phyloP scores from a whole-genome alignment of 2,113 vertebrate genomes.

The Oreochromis niloticus region DNA sequence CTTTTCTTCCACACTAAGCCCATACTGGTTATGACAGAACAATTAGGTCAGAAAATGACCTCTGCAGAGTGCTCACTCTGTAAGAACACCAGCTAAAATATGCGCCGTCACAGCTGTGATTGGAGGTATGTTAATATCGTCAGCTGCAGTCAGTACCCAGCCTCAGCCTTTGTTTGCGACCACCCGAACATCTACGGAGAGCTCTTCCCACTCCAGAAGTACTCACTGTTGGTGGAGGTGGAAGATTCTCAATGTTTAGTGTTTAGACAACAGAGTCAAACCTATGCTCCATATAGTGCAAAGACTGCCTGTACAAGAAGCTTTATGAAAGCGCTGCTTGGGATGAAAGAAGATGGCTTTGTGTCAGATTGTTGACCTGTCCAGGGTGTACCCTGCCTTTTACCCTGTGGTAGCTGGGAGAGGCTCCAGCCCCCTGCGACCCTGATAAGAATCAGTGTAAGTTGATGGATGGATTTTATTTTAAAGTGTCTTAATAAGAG shows the following conservation, averaged over 20 bases:
- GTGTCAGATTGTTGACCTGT: too few species aligned
- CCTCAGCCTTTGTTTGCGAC: not conserved
- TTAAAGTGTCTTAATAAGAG: too few species aligned
- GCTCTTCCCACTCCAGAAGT: not conserved
- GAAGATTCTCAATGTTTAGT: not conserved
- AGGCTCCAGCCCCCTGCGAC: too few species aligned
- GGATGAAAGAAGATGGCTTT: too few species aligned
- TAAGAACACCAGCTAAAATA: not conserved
- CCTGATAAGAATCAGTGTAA: too few species aligned
- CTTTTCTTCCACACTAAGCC: not conserved
- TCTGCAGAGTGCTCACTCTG: not conserved
- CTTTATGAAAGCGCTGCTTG: too few species aligned
- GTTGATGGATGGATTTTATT: too few species aligned
- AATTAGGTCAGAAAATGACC: not conserved
- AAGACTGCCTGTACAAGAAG: not conserved
- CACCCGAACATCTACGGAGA: not conserved
- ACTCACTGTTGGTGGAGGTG: not conserved
- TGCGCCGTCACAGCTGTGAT: not conserved
- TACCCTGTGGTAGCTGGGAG: too few species aligned
- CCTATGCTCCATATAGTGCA: not conserved
- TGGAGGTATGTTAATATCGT: not conserved
- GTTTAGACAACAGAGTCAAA: not conserved
- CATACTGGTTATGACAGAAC: not conserved
- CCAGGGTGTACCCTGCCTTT: too few species aligned
- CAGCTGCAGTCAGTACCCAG: not conserved